Evolutionary conservation across 2,888 invertebrate genomes (phyloP), one percentile per base, ranked within the genome.

Genomic region (Laothoe populi): DNA sequence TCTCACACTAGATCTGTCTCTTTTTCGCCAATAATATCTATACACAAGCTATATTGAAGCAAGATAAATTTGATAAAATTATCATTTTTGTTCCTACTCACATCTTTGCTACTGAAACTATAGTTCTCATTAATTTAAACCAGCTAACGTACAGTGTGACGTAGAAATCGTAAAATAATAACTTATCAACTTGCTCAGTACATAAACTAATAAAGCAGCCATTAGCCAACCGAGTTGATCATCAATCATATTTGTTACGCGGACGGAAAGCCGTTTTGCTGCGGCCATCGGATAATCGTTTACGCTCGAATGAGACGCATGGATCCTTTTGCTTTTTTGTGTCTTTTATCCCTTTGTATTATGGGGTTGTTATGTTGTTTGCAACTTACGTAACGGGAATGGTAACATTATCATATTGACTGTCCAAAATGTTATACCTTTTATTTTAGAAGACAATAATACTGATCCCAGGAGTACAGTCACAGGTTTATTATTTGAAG

Each of bases 241-340:
- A 21, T 61, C 60, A 57, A 69, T 74, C 74, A 66, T 74, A 79
- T 86, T 82, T 76, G 77, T 78, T 70, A 78, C 46, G 67, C 68
- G 74, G 73, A 79, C 77, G 78, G 77, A 74, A 74, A 70, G 57
- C 60, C 69, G 66, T 75, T 80, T 79, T 69, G 76, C 76, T 71
- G 74, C 75, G 69, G 73, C 71, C 69, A 65, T 71, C 65, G 66
- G 71, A 71, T 63, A 63, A 63, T 63, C 63, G 60, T 21, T 63
- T 60, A 45, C 44, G 35, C 35, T 53, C 45, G 38, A 23, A 71
- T 73, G 66, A 74, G 79, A 79, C 78, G 74, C 70, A 79, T 79
- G 70, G 71, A 59, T 64, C 58, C 68, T 69, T 75, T 78, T 74
- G 69, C 69, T 70, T 71, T 74, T 73, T 64, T 67, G 13, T 23